phyloP scores from a whole-genome alignment of 2,113 vertebrate species.

The Microtus montanus region DNA sequence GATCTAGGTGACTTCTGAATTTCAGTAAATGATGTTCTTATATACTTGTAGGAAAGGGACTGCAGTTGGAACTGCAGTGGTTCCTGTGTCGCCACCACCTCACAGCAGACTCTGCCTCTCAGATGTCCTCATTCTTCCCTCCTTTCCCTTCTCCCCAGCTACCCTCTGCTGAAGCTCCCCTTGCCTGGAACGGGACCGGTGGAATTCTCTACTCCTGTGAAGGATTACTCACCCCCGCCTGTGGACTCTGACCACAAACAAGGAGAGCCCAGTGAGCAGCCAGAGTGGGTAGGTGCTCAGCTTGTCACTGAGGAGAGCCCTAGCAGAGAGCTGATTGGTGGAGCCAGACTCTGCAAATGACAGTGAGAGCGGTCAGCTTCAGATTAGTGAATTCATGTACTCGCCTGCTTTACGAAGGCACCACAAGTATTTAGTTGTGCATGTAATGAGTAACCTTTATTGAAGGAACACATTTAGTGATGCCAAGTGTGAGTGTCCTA shows the following conservation, averaged over 20 bases:
- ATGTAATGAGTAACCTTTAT: constrained; percentile 29
- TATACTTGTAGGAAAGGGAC: not conserved
- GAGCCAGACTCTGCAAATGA: not conserved
- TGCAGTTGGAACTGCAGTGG: rapidly evolving
- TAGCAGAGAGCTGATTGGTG: not conserved
- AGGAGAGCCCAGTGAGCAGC: constrained; percentile 88
- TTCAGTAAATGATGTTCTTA: not conserved
- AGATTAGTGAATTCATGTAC: not conserved
- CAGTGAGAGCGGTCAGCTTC: not conserved
- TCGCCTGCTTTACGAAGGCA: not conserved
- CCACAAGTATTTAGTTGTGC: not conserved
- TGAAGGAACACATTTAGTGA: not conserved
- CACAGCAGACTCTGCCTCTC: no score
- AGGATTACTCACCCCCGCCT: constrained; percentile 91
- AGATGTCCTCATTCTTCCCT: not conserved
- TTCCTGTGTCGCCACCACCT: rapidly evolving
- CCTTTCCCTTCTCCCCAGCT: constrained; percentile 81
- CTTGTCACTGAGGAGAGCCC: not conserved
- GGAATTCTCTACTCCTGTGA: constrained; percentile 94
- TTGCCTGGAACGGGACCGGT: constrained; percentile 96
- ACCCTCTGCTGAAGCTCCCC: constrained; percentile 94
- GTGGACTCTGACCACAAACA: constrained; percentile 68
- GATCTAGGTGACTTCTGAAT: not conserved
- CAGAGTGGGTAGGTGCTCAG: constrained; percentile 91
- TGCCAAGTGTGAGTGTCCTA: not conserved